Evolutionary conservation across 2,797 vertebrate genomes (phyloP).

Genomic region (Eulemur coronatus): DNA sequence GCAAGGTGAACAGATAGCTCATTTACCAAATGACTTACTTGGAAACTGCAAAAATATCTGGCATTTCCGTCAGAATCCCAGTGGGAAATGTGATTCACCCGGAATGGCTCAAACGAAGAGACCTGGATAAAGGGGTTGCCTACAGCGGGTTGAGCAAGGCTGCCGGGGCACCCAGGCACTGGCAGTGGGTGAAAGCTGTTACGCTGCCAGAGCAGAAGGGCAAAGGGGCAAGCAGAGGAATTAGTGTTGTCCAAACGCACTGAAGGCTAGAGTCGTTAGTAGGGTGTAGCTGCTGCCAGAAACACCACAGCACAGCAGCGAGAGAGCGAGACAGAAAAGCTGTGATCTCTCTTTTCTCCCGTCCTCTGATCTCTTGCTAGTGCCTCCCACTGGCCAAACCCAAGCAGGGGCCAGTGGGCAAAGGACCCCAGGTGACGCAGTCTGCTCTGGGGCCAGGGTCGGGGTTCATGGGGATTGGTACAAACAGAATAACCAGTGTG

Average conservation of each 20-base stretch:
- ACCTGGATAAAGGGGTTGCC: not conserved
- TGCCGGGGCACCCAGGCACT: not conserved
- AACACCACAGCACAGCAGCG: not conserved
- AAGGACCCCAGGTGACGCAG: not conserved
- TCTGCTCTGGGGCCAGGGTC: not conserved
- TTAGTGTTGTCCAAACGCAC: not conserved
- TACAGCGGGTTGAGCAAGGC: not conserved
- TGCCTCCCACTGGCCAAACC: not conserved
- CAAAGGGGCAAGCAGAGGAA: not conserved
- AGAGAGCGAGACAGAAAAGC: not conserved
- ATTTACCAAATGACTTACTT: slow-evolving; percentile 32
- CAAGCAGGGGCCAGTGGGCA: not conserved
- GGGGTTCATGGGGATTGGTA: not conserved
- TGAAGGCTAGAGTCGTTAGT: not conserved
- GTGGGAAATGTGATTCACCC: not conserved
- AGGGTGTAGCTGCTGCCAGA: not conserved
- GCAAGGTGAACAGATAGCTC: slow-evolving; percentile 29
- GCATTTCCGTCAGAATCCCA: not conserved
- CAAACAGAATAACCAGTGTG: not conserved
- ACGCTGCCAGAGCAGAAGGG: not conserved
- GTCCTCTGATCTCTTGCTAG: not conserved
- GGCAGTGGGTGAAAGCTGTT: not conserved
- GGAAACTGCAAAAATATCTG: not conserved
- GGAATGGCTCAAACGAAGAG: not conserved
- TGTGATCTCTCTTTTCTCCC: not conserved